Conservation (phyloP, 2,888 invertebrate species). For the Polydrusus tereticollis region DNA sequence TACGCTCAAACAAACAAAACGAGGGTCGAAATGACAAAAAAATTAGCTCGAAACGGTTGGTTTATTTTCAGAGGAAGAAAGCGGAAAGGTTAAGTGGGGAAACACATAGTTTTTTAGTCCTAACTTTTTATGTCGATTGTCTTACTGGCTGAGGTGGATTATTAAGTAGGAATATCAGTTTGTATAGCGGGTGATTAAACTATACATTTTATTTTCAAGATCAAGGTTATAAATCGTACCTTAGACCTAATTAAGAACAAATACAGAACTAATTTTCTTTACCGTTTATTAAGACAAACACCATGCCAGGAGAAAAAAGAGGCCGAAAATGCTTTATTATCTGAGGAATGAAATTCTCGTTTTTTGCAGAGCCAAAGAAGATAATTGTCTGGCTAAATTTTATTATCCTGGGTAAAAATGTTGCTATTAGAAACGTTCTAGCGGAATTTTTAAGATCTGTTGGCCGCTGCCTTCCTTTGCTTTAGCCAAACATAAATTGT, state of each 20-base stretch:
- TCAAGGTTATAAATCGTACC: too few relatives aligned
- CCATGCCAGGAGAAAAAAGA: background rate
- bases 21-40: slow-evolving; percentile 5
- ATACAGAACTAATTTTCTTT: too few relatives aligned
- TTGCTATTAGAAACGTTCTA: background rate
- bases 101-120: background rate
- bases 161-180: too few relatives aligned
- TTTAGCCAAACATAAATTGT: too few relatives aligned
- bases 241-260: too few relatives aligned
- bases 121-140: too few relatives aligned
- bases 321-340: background rate
- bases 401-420: background rate
- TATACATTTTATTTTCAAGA: too few relatives aligned
- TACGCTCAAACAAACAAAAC: background rate
- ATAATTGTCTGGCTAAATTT: background rate
- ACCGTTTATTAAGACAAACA: too few relatives aligned
- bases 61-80: background rate
- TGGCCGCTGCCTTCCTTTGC: too few relatives aligned
- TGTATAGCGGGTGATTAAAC: too few relatives aligned
- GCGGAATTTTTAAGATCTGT: too few relatives aligned
- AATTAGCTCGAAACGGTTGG: background rate
- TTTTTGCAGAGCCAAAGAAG: background rate
- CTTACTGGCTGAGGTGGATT: too few relatives aligned
- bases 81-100: background rate
- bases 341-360: background rate